phyloP scores from a whole-genome alignment of 2,113 vertebrate genomes.

The Ifrita kowaldi region DNA sequence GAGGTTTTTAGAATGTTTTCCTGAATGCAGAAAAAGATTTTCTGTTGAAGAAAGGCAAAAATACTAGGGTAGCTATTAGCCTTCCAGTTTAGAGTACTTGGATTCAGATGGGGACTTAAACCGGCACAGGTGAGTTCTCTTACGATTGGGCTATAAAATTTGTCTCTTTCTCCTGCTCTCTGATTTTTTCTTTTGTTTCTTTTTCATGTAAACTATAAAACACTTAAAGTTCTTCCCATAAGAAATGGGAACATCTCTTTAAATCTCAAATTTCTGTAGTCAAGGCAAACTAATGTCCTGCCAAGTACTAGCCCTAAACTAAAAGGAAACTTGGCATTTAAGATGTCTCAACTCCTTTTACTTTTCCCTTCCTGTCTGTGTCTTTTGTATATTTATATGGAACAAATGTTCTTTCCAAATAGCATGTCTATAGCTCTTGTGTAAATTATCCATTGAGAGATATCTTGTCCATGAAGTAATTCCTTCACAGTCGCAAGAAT shows the following conservation, averaged over 20 bases:
- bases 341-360: not conserved
- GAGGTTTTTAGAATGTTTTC: not conserved
- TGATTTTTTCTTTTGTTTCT: not conserved
- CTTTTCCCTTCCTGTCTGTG: conserved; percentile 2
- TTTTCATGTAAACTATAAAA: not conserved
- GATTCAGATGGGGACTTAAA: not conserved
- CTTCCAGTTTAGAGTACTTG: not conserved
- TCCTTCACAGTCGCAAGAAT: not conserved
- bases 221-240: not conserved
- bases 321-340: conserved; percentile 41
- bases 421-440: not conserved
- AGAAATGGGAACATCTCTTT: not conserved
- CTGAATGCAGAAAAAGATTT: not conserved
- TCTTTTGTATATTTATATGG: conserved; percentile 25
- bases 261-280: conserved; percentile 20
- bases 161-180: not conserved
- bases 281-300: not conserved
- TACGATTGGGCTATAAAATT: not conserved
- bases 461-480: not conserved
- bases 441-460: not conserved
- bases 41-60: not conserved
- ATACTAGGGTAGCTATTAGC: not conserved
- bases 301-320: conserved; percentile 30
- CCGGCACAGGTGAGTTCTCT: not conserved
- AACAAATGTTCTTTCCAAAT: conserved; percentile 10